Percentiles rank a stretch among this genome's conserved stretches.
phyloP scores from a whole-genome alignment of 2,888 invertebrate genomes.

The Scaptomyza tumidula region DNA sequence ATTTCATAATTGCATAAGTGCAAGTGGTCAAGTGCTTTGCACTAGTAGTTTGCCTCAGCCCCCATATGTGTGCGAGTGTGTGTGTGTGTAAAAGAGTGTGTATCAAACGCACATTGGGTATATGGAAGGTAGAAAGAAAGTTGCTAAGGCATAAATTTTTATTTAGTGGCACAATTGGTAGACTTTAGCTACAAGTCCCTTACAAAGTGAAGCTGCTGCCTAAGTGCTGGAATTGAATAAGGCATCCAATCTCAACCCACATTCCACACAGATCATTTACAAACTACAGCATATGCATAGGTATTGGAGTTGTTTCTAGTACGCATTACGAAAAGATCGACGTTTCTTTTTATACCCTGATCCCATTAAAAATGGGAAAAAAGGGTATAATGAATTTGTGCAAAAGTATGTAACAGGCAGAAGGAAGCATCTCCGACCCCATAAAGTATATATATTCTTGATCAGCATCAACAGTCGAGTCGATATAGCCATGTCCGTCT shows the following conservation, averaged over 20 bases:
- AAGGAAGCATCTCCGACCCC: too few species aligned
- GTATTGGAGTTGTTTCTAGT: too few species aligned
- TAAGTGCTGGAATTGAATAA: not conserved
- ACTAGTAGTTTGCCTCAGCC: conserved; percentile 45
- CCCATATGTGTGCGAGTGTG: conserved; percentile 1
- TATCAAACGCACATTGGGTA: not conserved
- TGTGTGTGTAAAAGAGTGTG: not conserved
- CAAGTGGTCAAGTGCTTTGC: conserved; percentile 79
- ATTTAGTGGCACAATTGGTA: conserved; percentile 67
- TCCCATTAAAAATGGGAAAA: too few species aligned
- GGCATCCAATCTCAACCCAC: not conserved
- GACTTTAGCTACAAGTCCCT: conserved; percentile 65
- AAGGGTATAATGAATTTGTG: too few species aligned
- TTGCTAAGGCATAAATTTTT: conserved; percentile 65
- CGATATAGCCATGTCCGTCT: too few species aligned
- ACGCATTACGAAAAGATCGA: too few species aligned
- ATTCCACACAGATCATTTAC: not conserved
- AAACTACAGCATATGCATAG: too few species aligned
- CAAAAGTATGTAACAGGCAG: too few species aligned
- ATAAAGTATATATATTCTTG: too few species aligned
- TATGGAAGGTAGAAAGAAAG: conserved; percentile 5
- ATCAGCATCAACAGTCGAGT: too few species aligned
- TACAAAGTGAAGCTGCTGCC: conserved; percentile 51
- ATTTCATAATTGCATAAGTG: conserved; percentile 81
- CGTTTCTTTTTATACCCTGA: too few species aligned